These are phyloP conservation scores for Jacana jacana DNA, from an alignment of 2,113 vertebrate genomes.

Conservation along the genomic window DNA sequence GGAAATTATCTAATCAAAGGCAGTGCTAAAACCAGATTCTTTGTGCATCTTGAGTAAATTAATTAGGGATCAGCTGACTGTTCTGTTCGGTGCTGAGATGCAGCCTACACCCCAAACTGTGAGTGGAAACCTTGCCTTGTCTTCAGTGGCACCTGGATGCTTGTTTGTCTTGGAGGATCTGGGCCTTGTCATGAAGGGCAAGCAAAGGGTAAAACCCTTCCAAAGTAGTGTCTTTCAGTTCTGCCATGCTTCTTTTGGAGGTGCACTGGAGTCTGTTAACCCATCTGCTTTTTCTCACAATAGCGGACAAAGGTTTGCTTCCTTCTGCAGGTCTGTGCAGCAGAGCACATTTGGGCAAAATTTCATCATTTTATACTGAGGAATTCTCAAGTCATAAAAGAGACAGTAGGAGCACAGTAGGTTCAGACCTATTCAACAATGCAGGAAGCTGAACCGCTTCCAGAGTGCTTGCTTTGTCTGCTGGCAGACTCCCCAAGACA, in stretches of 20 bases:
- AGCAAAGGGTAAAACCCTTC: background rate
- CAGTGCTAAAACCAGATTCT: background rate
- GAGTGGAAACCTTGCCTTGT: background rate
- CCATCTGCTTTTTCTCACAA: background rate
- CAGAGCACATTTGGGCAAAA: slow-evolving; percentile 15
- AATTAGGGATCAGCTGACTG: background rate
- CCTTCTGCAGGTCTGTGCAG: background rate
- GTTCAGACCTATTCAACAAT: background rate
- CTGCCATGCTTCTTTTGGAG: background rate
- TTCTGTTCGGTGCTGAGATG: background rate
- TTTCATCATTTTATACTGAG: background rate
- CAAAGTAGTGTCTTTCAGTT: background rate
- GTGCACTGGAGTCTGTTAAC: background rate
- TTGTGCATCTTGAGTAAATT: background rate
- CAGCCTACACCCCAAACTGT: background rate
- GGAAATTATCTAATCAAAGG: background rate
- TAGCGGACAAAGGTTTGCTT: background rate
- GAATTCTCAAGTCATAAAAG: slow-evolving; percentile 21
- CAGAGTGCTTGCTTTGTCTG: slow-evolving; percentile 29
- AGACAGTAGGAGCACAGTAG: background rate
- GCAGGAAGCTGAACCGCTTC: slow-evolving; percentile 2
- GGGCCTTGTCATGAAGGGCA: background rate
- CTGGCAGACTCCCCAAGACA: background rate
- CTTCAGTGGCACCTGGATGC: background rate
- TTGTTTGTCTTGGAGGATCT: background rate